phyloP scores from a whole-genome alignment of 2,113 vertebrate genomes.

The Oostethus manadensis region DNA sequence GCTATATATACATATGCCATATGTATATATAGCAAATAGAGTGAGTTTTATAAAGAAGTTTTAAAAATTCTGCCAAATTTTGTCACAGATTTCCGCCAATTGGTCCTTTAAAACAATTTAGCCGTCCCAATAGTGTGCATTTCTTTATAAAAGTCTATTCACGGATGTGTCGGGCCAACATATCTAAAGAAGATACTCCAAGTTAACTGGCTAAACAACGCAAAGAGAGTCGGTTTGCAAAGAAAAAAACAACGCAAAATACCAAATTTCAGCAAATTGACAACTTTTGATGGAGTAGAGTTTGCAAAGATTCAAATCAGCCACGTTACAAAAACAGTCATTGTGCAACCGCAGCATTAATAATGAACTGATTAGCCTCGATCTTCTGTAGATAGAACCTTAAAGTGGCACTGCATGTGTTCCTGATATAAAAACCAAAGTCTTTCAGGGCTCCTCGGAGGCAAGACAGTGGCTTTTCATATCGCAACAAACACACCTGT shows the following conservation, averaged over 20 bases:
- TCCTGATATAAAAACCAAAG: conserved; percentile 73
- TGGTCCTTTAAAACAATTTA: conserved; percentile 43
- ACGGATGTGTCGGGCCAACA: conserved; percentile 58
- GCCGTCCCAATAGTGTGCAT: conserved; percentile 50
- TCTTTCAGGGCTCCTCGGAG: conserved; percentile 17
- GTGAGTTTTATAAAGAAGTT: conserved; percentile 75
- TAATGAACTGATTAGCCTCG: conserved; percentile 15
- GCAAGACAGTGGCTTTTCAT: conserved; percentile 68
- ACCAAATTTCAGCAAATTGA: conserved; percentile 11
- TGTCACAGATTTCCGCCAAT: conserved; percentile 51
- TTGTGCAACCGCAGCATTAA: not conserved
- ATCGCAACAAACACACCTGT: conserved; percentile 58
- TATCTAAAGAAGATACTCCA: conserved; percentile 71
- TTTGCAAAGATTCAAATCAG: conserved; percentile 14
- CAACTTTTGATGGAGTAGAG: conserved; percentile 10
- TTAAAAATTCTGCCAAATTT: conserved; percentile 48
- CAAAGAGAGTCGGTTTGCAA: conserved; percentile 33
- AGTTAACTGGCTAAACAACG: conserved; percentile 13
- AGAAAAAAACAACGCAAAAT: not conserved
- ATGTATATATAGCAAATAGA: conserved; percentile 77
- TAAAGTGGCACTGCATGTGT: conserved; percentile 46
- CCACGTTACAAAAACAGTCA: conserved; percentile 12
- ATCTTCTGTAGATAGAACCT: conserved; percentile 73
- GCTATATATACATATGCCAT: conserved; percentile 70
- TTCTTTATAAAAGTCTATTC: conserved; percentile 75